Evolutionary conservation across 2,888 invertebrate genomes (phyloP), one percentile per base, ranked within the genome.

Genomic region (Apotomis capreana): DNA sequence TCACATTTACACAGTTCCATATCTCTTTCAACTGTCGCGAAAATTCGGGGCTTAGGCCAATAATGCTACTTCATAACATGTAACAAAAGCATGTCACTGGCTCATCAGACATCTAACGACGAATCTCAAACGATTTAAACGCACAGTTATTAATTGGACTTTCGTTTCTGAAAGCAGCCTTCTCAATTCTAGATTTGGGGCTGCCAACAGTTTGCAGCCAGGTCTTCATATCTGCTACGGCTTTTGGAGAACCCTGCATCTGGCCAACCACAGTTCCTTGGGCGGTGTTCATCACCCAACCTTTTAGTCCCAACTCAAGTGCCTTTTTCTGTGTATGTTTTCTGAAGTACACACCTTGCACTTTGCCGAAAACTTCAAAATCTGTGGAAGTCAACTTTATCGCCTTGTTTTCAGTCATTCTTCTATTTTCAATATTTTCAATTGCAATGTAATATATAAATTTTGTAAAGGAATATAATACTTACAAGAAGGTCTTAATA

Each of bases 211-310:
- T 90, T 77, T 94, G 92, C 4, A 96, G 83, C 93, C 93, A 93
- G 46, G 77, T 70, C 76, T 92, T 93, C 96, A 96, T 96, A 81
- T 94, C 92, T 6, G 94, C 92, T 52, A 96, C 82, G 76, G 94
- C 94, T 1, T 81, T 78, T 63, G 86, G 80, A 10, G 93, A 87
- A 2, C 96, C 96, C 89, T 96, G 95, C 58, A 96, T 71, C 71
- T 94, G 92, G 3, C 96, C 96, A 64, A 95, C 85, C 0, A 96
- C 96, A 0, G 96, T 96, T 0, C 95, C 95, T 76, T 93, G 89
- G 5, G 94, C 88, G 0, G 96, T 96, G 81, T 97, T 97, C 95
- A 95, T 96, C 76, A 96, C 96, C 96, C 96, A 96, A 68, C 96
- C 96, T 79, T 91, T 94, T 5, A 96, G 80, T 0, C 95, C 95